Conservation (phyloP, 2,888 invertebrate genomes). For the Petrophora chlorosata region DNA sequence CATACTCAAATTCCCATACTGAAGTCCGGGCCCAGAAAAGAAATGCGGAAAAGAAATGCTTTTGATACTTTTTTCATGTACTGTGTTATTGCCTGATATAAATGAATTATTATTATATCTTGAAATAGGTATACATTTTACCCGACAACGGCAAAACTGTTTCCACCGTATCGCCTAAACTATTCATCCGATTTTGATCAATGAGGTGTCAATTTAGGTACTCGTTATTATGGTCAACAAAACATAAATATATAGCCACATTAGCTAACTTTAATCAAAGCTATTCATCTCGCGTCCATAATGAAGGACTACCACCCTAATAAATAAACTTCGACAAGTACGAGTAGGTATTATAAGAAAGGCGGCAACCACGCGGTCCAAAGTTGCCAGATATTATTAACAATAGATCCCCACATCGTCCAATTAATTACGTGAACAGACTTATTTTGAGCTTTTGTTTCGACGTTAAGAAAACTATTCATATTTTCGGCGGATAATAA, state of each 20-base stretch:
- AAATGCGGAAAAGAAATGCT: too few species aligned
- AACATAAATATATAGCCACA: not conserved
- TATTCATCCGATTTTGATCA: too few species aligned
- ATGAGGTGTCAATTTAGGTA: too few species aligned
- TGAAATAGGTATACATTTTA: too few species aligned
- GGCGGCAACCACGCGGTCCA: conserved; percentile 28
- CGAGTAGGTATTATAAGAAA: too few species aligned
- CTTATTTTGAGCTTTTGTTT: conserved; percentile 33
- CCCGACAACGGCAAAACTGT: too few species aligned
- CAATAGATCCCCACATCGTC: conserved; percentile 46
- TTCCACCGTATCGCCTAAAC: too few species aligned
- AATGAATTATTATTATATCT: too few species aligned
- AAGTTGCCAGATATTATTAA: conserved; percentile 48
- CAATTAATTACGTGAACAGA: conserved; percentile 60
- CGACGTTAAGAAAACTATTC: conserved; percentile 10
- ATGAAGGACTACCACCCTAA: conserved; percentile 14
- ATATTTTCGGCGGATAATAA: not conserved
- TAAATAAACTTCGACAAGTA: conserved; percentile 31
- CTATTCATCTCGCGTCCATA: conserved; percentile 7
- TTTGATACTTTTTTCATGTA: too few species aligned
- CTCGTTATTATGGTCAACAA: not conserved
- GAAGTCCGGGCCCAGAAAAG: too few species aligned
- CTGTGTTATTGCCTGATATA: too few species aligned
- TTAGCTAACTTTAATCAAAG: not conserved
- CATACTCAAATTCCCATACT: too few species aligned